Conservation (phyloP, 1,140 invertebrate genomes). For the Drosophila arizonae region DNA sequence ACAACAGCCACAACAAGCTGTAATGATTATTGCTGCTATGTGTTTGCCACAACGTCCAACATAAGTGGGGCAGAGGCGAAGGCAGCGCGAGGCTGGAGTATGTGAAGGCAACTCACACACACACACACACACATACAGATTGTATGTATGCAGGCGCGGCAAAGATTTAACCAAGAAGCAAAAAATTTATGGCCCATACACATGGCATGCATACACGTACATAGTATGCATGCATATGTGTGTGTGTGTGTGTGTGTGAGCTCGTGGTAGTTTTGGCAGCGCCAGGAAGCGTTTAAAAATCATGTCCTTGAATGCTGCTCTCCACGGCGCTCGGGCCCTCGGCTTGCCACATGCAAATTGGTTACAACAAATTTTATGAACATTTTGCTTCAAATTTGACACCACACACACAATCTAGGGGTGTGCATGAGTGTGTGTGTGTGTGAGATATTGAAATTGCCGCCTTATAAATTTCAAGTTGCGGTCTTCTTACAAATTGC, state of each 20-base stretch:
- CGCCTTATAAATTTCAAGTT: slow-evolving; percentile 75
- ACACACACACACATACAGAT: slow-evolving; percentile 11
- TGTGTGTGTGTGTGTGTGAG: slow-evolving; percentile 27
- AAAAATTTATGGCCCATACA: slow-evolving; percentile 75
- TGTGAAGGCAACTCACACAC: slow-evolving; percentile 4
- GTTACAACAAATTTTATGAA: slow-evolving; percentile 75
- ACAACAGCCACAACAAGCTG: slow-evolving; percentile 67
- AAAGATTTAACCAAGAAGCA: slow-evolving; percentile 44
- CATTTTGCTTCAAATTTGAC: slow-evolving; percentile 74
- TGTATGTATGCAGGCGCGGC: background rate
- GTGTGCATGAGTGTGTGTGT: slow-evolving; percentile 5
- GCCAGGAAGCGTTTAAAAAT: slow-evolving; percentile 67
- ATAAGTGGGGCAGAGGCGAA: slow-evolving; percentile 18
- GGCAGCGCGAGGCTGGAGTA: background rate
- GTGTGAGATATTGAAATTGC: slow-evolving; percentile 67
- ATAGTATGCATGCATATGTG: background rate
- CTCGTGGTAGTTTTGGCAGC: slow-evolving; percentile 54
- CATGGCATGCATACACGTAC: slow-evolving; percentile 32
- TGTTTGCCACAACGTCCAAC: slow-evolving; percentile 74
- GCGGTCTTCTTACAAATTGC: slow-evolving; percentile 63
- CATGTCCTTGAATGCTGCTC: slow-evolving; percentile 68
- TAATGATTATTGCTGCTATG: slow-evolving; percentile 79
- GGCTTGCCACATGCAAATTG: slow-evolving; percentile 63
- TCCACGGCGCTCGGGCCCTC: background rate
- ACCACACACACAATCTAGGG: slow-evolving; percentile 46